Conservation (phyloP, 30 jellyfish, hydroid and myxozoan genomes). For the Rhopilema esculentum region DNA sequence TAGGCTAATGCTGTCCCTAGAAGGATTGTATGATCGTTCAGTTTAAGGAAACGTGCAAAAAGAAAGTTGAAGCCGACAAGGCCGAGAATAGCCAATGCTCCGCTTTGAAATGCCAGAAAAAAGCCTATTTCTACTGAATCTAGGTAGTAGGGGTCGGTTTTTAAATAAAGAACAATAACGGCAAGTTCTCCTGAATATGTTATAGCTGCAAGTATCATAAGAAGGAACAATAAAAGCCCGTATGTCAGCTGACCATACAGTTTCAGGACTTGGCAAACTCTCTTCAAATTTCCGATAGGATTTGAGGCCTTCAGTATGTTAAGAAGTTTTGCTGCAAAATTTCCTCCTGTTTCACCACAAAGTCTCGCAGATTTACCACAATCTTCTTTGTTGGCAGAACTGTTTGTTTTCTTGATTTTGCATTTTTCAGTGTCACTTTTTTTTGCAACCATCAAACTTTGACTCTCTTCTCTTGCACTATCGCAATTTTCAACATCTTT, state of each 20-base stretch:
- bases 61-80: neutral
- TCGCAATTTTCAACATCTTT: neutral
- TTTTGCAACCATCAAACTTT: neutral
- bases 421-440: neutral
- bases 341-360: neutral
- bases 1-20: neutral
- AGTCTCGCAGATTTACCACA: neutral
- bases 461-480: neutral
- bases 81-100: neutral
- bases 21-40: neutral
- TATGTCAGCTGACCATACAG: neutral
- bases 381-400: neutral
- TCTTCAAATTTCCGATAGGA: neutral
- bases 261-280: neutral
- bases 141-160: constrained; percentile 9
- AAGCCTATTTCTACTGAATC: neutral
- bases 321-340: neutral
- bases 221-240: neutral
- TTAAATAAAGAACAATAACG: constrained; percentile 1
- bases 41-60: neutral
- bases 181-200: constrained; percentile 4
- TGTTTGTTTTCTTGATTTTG: neutral
- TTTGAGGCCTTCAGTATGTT: neutral
- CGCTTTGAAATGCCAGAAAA: constrained; percentile 8
- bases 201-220: neutral